These are phyloP conservation scores for Zaprionus capensis DNA, from an alignment of 1,140 invertebrate genomes.

Conservation along the genomic window DNA sequence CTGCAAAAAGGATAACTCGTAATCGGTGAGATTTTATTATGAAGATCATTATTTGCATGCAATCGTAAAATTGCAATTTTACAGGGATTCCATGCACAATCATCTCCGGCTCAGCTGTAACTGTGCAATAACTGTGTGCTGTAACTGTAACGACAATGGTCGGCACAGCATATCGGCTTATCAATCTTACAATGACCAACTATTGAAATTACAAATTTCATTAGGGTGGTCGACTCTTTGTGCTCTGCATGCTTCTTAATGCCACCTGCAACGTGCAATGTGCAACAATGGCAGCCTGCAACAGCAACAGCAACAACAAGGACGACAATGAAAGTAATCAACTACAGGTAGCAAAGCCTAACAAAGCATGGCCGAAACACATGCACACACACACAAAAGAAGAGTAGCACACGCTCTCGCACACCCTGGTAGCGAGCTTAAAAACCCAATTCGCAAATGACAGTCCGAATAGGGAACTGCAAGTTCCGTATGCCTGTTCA, in stretches of 20 bases:
- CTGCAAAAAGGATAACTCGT: background rate
- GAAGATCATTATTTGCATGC: background rate
- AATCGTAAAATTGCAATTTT: background rate
- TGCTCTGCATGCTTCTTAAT: constrained; percentile 1
- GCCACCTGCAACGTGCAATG: constrained; percentile 32
- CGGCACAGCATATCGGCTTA: constrained; percentile 13
- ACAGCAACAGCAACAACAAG: background rate
- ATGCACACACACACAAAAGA: constrained; percentile 17
- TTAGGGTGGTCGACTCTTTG: constrained; percentile 23
- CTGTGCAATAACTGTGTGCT: background rate
- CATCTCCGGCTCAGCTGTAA: constrained; percentile 4
- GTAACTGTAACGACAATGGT: constrained; percentile 5
- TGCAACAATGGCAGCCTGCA: background rate
- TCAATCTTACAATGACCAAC: constrained; percentile 16
- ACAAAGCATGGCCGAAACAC: constrained; percentile 60
- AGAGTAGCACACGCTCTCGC: constrained; percentile 3
- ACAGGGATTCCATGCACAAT: background rate
- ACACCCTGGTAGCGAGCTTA: constrained; percentile 36
- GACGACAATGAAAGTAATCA: constrained; percentile 1
- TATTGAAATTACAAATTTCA: constrained; percentile 51
- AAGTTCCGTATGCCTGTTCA: background rate
- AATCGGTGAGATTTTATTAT: constrained; percentile 2
- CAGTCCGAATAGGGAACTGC: constrained; percentile 28
- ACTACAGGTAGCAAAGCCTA: constrained; percentile 30
- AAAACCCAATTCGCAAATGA: constrained; percentile 61